Evolutionary conservation across 2,797 vertebrate genomes (phyloP).

Genomic region (Myotis findleyi): DNA sequence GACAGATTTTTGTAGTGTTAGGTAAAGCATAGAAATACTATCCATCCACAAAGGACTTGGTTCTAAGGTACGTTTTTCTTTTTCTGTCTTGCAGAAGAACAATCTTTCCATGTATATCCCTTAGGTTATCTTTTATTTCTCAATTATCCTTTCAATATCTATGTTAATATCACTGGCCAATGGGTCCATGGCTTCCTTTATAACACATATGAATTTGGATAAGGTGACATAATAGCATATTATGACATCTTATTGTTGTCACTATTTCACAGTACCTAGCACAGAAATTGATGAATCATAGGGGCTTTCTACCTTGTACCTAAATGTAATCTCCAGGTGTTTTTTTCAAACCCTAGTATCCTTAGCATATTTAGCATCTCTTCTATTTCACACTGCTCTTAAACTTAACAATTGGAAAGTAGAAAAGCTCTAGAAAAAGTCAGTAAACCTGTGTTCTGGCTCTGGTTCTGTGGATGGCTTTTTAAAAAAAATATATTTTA

Average conservation of each 20-base stretch:
- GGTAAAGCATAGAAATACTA: background rate
- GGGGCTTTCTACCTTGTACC: background rate
- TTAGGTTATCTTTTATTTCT: background rate
- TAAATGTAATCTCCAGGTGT: background rate
- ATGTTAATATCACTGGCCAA: background rate
- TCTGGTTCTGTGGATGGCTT: background rate
- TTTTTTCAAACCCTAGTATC: background rate
- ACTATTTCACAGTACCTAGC: background rate
- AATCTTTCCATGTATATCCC: background rate
- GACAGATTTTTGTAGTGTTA: background rate
- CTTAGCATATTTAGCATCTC: background rate
- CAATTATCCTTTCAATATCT: background rate
- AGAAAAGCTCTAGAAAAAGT: background rate
- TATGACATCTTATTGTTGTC: background rate
- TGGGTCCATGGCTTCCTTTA: background rate
- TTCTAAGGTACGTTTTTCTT: background rate
- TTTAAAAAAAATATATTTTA: too few relatives aligned
- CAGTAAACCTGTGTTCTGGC: background rate
- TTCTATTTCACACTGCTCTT: background rate
- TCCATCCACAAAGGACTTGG: background rate
- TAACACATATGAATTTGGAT: background rate
- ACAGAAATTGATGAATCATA: background rate
- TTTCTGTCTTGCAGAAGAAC: background rate
- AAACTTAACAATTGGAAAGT: background rate
- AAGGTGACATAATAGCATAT: background rate